These are phyloP conservation scores for Mesembrinibis cayennensis DNA, from an alignment of 2,113 vertebrate species.

Conservation along the genomic window DNA sequence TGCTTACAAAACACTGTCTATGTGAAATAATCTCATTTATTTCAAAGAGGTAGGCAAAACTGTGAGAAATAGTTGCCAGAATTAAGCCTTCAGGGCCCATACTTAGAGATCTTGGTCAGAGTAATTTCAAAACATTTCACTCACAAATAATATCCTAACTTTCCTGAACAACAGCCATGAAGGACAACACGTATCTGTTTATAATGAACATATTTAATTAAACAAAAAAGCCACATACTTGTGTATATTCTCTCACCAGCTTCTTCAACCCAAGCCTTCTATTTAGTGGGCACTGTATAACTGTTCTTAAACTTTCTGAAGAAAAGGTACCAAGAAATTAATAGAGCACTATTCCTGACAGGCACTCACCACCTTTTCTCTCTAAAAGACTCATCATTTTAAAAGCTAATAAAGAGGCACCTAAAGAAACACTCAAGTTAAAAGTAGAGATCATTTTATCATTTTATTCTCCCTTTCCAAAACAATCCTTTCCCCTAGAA, in stretches of 20 bases:
- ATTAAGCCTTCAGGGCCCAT: background rate
- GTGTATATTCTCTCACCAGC: background rate
- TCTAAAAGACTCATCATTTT: background rate
- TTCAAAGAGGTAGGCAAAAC: background rate
- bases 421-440: background rate
- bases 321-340: background rate
- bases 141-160: background rate
- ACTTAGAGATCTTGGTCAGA: background rate
- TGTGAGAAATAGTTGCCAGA: background rate
- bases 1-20: background rate
- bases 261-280: background rate
- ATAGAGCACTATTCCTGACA: background rate
- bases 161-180: background rate
- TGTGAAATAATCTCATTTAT: constrained; percentile 22
- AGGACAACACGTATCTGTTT: background rate
- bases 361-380: background rate
- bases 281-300: background rate
- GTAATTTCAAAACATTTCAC: background rate
- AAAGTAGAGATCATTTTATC: constrained; percentile 12
- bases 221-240: background rate
- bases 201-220: background rate
- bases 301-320: background rate
- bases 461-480: constrained; percentile 18
- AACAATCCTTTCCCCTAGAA: constrained; percentile 52
- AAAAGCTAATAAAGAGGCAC: background rate